These are phyloP conservation scores for Diaphora mendica DNA, from an alignment of 2,888 invertebrate genomes.

Conservation along the genomic window DNA sequence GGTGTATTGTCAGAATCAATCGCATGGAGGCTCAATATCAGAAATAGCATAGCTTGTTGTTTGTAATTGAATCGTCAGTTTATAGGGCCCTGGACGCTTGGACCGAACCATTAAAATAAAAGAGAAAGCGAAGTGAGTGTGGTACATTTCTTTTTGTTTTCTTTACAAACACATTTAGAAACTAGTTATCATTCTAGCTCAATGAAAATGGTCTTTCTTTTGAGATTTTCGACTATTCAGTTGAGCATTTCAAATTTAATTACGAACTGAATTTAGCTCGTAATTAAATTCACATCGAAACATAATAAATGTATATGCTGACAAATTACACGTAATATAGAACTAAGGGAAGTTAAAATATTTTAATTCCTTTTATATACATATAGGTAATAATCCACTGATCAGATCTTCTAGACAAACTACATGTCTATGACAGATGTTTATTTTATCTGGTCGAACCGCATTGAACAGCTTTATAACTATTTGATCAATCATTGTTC, in stretches of 20 bases:
- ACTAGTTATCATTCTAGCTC: background rate
- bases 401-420: background rate
- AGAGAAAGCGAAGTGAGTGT: constrained; percentile 25
- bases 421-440: background rate
- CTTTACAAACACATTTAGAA: background rate
- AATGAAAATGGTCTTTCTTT: too few species aligned
- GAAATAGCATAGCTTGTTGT: constrained; percentile 56
- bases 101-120: constrained; percentile 27
- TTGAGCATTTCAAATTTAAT: too few species aligned
- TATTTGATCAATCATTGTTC: background rate
- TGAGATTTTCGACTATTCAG: too few species aligned
- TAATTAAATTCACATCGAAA: background rate
- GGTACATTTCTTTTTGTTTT: background rate
- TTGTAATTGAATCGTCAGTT: constrained; percentile 73
- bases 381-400: background rate
- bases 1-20: constrained; percentile 55
- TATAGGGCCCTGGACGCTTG: constrained; percentile 63
- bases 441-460: background rate
- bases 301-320: background rate
- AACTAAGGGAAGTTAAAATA: background rate
- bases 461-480: background rate
- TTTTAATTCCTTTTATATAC: background rate
- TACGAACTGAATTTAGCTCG: too few species aligned
- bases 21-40: constrained; percentile 49
- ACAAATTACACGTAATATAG: background rate